Percentiles rank a stretch among this genome's conserved stretches.
Evolutionary conservation across 2,888 invertebrate species (phyloP).

Genomic region (Rhamnusium bicolor): DNA sequence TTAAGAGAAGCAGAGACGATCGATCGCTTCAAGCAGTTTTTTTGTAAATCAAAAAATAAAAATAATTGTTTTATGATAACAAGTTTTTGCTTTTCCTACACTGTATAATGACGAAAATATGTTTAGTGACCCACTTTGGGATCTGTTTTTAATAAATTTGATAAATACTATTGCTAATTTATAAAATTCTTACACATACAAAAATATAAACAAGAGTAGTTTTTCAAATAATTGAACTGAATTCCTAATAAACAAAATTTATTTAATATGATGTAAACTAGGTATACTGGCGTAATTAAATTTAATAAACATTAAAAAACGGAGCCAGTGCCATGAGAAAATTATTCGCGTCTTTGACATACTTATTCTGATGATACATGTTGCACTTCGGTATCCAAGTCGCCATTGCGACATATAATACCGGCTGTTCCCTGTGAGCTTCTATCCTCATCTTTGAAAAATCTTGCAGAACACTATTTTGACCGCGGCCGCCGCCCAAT

Average conservation of each 20-base stretch:
- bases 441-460: constrained; percentile 75
- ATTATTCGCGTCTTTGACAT: constrained; percentile 37
- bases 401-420: constrained; percentile 81
- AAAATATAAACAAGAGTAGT: neutral
- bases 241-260: neutral
- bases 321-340: neutral
- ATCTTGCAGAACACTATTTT: constrained; percentile 76
- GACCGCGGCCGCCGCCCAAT: constrained; percentile 55
- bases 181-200: too few species aligned
- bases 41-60: too few species aligned
- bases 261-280: neutral
- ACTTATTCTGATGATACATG: constrained; percentile 57
- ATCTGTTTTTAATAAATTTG: neutral
- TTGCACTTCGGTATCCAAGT: constrained; percentile 85
- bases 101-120: neutral
- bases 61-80: too few species aligned
- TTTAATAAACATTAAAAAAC: constrained; percentile 16
- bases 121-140: neutral
- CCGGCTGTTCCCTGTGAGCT: constrained; percentile 76
- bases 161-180: neutral
- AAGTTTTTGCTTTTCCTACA: too few species aligned
- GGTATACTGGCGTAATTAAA: neutral
- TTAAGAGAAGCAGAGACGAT: too few species aligned
- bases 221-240: constrained; percentile 7
- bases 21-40: too few species aligned